Base-by-base conservation (phyloP, 2,797 vertebrate genomes). In the Onychomys leucogaster region DNA sequence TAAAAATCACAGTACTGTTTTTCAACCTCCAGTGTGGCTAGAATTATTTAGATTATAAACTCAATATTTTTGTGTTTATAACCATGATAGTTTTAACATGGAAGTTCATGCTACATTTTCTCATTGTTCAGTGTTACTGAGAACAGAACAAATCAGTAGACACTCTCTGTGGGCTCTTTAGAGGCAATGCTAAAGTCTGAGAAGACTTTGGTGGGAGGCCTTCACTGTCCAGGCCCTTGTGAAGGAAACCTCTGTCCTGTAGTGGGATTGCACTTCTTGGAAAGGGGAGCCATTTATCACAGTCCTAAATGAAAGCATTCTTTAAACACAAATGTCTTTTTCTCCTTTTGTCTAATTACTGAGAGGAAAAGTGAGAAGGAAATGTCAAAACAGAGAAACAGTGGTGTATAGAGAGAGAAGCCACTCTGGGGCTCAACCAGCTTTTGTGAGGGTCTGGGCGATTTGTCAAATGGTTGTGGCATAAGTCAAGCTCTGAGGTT, bases 401-500 rank as follows among this genome's bases (percentile, higher is more conserved):
- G 98, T 99, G 98, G 98, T 98, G 99, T 98, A 98, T 98, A 98
- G 98, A 98, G 99, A 98, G 98, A 98, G 96, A 98, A 98, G 99
- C 99, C 99, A 99, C 98, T 98, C 99, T 99, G 99, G 98, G 99
- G 98, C 98, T 99, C 99, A 99, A 99, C 98, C 97, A 97, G 98
- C 99, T 99, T 99, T 99, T 99, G 99, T 99, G 98, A 99, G 98
- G 98, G 98, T 94, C 96, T 97, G 98, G 99, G 98, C 98, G 99
- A 99, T 99, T 99, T 99, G 99, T 99, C 99, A 99, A 99, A 99
- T 98, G 98, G 98, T 93, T 98, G 99, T 99, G 99, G 99, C 99
- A 99, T 99, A 99, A 99, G 99, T 99, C 99, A 99, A 99, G 99
- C 99, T 99, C 99, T 98, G 98, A 99, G 99, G 99, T 99, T 99